Base-by-base conservation (phyloP, 2,113 vertebrate species). In the Passer domesticus region DNA sequence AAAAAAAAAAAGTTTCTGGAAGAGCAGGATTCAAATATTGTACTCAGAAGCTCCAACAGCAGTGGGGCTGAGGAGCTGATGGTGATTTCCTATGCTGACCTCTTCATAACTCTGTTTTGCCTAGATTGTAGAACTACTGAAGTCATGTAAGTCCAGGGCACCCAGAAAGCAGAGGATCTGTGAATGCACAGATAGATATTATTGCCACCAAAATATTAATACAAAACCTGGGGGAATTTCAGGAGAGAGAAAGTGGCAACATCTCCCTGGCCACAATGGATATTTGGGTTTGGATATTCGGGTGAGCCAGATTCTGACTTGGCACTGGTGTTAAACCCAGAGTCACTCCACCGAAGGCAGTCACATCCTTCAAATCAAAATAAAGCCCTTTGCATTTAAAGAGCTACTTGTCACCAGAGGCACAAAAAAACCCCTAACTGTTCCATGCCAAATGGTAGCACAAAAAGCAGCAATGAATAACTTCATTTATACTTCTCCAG, bases 401-500 rank as follows among this genome's bases (percentile, higher is more conserved):
- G 24, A 88, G 52, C 35, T 46, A 15, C 72, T 92, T 88, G 64
- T 37, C 73, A 53, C 64, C 41, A 35, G 6, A 93, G 52, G 31
- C 72, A 86, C 50, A 86, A 80, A 89, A 72, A 5, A 46, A 22
- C 33, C 64, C 28, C 31, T 68, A 79, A 39, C 28, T 70, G 44
- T 67, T 88, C 83, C 46, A 49, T 72, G 64, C 52, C 83, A 76
- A 88, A 67, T 10, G 12, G 64, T 15, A 78, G 72, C 28, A 86
- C 50, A 90, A 70, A 92, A 94, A 66, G 35, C 68, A 94, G 44
- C 75, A 74, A 80, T 30, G 9, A 84, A 52, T 85, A 64, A 84
- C 52, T 78, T 76, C 92, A 76, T 85, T 88, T 95, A 31, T 90
- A 37, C 13, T 87, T 72, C 64, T 94, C 80, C 83, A 92, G 82